Percentiles rank a stretch among this genome's conserved stretches.
phyloP scores from a whole-genome alignment of 64 coral and sea anemone species.

The Porites australiensis region DNA sequence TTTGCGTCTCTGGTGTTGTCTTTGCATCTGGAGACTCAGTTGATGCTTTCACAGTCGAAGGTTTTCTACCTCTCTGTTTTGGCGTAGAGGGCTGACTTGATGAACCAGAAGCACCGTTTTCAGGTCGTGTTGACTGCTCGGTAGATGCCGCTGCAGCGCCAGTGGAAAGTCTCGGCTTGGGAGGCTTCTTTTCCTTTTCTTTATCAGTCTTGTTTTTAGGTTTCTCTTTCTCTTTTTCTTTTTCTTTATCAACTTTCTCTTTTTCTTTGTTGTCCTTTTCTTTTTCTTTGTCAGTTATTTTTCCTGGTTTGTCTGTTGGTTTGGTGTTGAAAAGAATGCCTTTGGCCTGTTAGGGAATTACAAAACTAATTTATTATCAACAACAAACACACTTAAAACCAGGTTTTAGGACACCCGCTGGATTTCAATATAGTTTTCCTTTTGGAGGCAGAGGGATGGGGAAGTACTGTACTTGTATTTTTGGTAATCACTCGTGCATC shows the following conservation, averaged over 20 bases:
- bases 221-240: not conserved
- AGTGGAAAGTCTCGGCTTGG: conserved; percentile 36
- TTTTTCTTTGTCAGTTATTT: conserved; percentile 37
- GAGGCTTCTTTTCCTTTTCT: conserved; percentile 34
- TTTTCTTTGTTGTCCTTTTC: not conserved
- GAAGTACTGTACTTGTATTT: no score
- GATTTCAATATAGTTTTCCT: no score
- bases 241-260: conserved; percentile 1
- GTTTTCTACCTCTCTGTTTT: conserved; percentile 87
- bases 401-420: not conserved
- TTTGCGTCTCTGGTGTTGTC: conserved; percentile 36
- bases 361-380: not conserved
- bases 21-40: conserved; percentile 21
- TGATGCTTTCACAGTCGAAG: conserved; percentile 67
- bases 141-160: not conserved
- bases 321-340: conserved; percentile 57
- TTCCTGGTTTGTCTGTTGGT: conserved; percentile 15
- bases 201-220: not conserved
- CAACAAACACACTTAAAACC: not conserved
- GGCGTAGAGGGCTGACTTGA: conserved; percentile 48
- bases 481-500: no score
- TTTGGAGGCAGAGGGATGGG: no score
- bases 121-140: conserved; percentile 17
- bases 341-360: conserved; percentile 24
- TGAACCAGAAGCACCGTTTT: not conserved